Base-by-base conservation (phyloP, 1,140 invertebrate species). In the Hirudo medicinalis region DNA sequence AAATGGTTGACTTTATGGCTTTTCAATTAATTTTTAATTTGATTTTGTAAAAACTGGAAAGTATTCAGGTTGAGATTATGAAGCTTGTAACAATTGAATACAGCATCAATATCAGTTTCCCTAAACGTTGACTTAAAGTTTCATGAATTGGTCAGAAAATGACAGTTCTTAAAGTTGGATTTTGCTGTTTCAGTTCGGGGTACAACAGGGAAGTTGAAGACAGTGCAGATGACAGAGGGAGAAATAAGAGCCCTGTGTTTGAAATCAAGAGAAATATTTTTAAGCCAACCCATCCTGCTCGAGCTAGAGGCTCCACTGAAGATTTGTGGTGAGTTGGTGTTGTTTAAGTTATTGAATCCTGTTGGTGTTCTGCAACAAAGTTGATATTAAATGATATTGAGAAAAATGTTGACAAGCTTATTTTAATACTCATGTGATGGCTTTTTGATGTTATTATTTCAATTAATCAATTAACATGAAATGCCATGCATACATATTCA, bases 221-320 rank as follows among this genome's bases (percentile, higher is more conserved):
- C 79, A 25, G 84, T 85, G 6, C 82, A 85, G 73, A 84, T 85
- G 84, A 81, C 83, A 68, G 84, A 85, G 72, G 75, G 78, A 29
- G 84, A 85, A 77, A 83, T 85, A 13, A 76, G 83, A 29, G 80
- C 82, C 27, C 75, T 87, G 15, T 86, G 86, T 75, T 75, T 85
- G 40, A 86, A 86, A 77, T 86, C 85, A 69, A 85, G 97, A 78
- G 97, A 99, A 87, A 99, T 99, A 80, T 99, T 99, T 84, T 86
- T 99, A 74, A 94, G 94, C 80, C 97, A 99, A 82, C 96, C 97
- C 5, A 99, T 99, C 81, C 83, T 99, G 75, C 84, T 99, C 77
- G 97, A 99, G 83, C 84, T 99, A 75, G 96, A 99, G 85, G 96
- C 97, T 72, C 97, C 97, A 67, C 85, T 99, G 36, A 99, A 99